Conservation (phyloP, 2,888 invertebrate genomes). For the Amphipoea lucens region DNA sequence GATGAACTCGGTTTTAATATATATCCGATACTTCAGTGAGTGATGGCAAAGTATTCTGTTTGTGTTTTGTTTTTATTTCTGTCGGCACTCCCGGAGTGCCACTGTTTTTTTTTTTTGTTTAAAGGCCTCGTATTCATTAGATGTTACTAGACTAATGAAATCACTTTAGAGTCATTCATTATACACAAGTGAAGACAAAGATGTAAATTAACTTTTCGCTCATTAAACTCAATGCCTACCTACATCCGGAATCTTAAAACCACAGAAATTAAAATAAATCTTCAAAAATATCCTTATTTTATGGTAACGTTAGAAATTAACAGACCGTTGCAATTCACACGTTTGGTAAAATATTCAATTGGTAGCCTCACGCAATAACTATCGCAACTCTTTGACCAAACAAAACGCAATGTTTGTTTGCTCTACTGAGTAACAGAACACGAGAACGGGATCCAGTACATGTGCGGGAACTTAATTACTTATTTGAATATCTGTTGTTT, state of each 20-base stretch:
- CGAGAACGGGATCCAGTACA: constrained; percentile 46
- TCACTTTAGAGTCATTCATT: too few species aligned
- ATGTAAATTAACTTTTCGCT: not conserved
- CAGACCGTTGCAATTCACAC: constrained; percentile 57
- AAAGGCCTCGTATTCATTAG: not conserved
- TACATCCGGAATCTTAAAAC: not conserved
- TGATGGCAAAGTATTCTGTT: too few species aligned
- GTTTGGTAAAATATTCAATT: constrained; percentile 46
- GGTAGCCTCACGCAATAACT: constrained; percentile 49
- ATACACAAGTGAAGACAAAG: too few species aligned
- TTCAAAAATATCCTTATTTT: not conserved
- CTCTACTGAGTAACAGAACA: constrained; percentile 36
- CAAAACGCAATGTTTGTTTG: constrained; percentile 58
- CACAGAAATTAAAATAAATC: not conserved
- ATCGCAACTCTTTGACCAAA: constrained; percentile 55
- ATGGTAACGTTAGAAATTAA: constrained; percentile 55
- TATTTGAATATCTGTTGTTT: constrained; percentile 45
- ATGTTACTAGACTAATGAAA: not conserved
- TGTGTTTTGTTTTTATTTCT: too few species aligned
- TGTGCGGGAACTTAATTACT: constrained; percentile 39
- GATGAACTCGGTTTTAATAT: too few species aligned
- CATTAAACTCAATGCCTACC: not conserved
- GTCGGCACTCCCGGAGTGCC: too few species aligned
- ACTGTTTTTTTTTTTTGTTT: too few species aligned
- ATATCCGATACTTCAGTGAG: too few species aligned